Conservation (phyloP, 2,888 invertebrate species). For the Quadriops clusia region DNA sequence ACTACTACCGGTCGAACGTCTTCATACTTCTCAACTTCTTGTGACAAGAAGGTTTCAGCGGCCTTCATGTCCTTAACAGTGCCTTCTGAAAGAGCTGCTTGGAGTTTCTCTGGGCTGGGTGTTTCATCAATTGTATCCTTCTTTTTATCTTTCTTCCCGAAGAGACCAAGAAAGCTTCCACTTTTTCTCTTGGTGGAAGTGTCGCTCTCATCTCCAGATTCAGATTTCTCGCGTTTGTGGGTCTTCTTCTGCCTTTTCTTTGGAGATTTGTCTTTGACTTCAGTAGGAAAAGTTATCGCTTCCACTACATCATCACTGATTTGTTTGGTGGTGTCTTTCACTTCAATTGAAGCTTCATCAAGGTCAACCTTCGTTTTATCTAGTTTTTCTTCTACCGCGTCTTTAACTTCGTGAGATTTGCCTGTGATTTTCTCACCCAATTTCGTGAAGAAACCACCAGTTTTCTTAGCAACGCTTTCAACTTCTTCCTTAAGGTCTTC, state of each 20-base stretch:
- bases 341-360: too few relatives aligned
- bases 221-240: constrained; percentile 16
- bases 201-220: constrained; percentile 7
- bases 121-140: constrained; percentile 3
- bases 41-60: constrained; percentile 20
- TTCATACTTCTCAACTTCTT: constrained; percentile 19
- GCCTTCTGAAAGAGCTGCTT: constrained; percentile 7
- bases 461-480: constrained; percentile 12
- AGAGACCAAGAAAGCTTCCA: constrained; percentile 14
- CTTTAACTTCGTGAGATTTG: constrained; percentile 12
- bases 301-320: constrained; percentile 2
- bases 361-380: too few relatives aligned
- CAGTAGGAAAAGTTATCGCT: constrained; percentile 8
- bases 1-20: constrained; percentile 14
- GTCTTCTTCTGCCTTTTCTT: constrained; percentile 16
- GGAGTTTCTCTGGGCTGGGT: constrained; percentile 1
- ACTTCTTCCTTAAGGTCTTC: too few relatives aligned
- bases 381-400: constrained; percentile 6
- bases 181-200: constrained; percentile 8
- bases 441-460: constrained; percentile 20
- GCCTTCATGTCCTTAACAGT: constrained; percentile 16
- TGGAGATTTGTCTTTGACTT: too few relatives aligned
- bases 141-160: constrained; percentile 15
- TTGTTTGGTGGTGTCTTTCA: too few relatives aligned
- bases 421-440: constrained; percentile 24